Percentiles rank a stretch among this genome's conserved stretches.
phyloP scores from a whole-genome alignment of 2,888 invertebrate genomes.

The Erannis defoliaria region DNA sequence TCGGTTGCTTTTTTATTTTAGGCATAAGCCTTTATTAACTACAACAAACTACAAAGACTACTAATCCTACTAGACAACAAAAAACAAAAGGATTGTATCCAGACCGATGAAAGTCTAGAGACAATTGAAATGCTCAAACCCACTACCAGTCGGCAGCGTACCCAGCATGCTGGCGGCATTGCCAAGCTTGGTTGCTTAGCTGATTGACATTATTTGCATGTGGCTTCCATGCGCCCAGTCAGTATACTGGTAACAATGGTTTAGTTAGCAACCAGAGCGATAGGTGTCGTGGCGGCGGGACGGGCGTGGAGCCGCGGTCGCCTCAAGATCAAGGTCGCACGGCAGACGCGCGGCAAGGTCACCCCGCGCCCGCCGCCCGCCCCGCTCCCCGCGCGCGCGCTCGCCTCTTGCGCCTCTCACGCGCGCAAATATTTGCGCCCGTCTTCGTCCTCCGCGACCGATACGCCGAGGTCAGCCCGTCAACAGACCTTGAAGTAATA shows the following conservation, averaged over 20 bases:
- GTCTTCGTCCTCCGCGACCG: conserved; percentile 85
- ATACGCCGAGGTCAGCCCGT: conserved; percentile 84
- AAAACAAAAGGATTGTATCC: no score
- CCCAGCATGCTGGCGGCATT: no score
- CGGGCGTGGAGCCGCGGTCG: conserved; percentile 71
- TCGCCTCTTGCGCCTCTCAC: conserved; percentile 62
- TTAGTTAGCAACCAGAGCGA: conserved; percentile 48
- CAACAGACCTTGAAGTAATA: conserved; percentile 83
- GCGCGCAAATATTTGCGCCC: conserved; percentile 85
- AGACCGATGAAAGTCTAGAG: no score
- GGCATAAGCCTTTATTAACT: no score
- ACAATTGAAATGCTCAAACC: no score
- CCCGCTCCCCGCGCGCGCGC: conserved; percentile 50
- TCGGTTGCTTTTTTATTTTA: no score
- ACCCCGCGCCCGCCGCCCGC: conserved; percentile 56
- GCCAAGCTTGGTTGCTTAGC: no score
- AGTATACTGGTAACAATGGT: conserved; percentile 14
- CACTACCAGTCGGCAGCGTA: no score
- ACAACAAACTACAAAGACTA: no score
- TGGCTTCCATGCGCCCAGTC: background rate
- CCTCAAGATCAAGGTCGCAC: conserved; percentile 85
- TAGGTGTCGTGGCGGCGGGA: conserved; percentile 66
- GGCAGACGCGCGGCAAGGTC: conserved; percentile 84
- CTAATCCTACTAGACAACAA: no score
- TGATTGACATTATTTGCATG: background rate